phyloP scores from a whole-genome alignment of 1,140 invertebrate genomes.

The Apocrypta bakeri region DNA sequence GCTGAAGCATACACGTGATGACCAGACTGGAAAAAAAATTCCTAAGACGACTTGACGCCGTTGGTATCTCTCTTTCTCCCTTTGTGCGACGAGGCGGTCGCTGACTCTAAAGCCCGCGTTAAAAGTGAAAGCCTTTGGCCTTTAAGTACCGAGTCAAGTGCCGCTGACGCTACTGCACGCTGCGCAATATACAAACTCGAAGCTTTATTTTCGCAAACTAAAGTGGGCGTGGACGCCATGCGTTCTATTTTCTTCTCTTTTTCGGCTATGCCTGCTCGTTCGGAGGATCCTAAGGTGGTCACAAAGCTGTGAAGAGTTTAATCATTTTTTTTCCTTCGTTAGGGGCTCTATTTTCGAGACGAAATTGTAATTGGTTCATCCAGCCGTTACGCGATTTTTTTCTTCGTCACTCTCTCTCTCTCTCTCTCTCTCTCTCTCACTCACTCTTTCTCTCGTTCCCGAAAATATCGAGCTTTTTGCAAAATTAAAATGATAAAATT shows the following conservation, averaged over 20 bases:
- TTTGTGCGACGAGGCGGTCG: slow-evolving; percentile 24
- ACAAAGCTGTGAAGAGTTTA: background rate
- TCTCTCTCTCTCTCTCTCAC: too few relatives aligned
- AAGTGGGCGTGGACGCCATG: background rate
- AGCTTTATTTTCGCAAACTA: slow-evolving; percentile 10
- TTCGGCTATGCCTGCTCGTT: background rate
- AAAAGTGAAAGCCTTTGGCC: slow-evolving; percentile 27
- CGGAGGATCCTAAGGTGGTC: background rate
- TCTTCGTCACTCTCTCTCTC: too few relatives aligned
- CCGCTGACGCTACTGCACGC: background rate
- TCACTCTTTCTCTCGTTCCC: too few relatives aligned
- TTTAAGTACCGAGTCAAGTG: slow-evolving; percentile 30
- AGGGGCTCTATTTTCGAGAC: background rate
- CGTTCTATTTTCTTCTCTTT: background rate
- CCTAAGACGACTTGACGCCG: slow-evolving; percentile 35
- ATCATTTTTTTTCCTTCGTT: background rate
- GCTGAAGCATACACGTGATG: slow-evolving; percentile 57
- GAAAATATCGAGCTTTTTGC: background rate
- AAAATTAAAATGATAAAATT: background rate
- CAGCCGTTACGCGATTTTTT: background rate
- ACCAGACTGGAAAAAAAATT: slow-evolving; percentile 48
- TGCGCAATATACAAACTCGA: background rate
- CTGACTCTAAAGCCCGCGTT: slow-evolving; percentile 37
- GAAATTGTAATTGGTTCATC: background rate
- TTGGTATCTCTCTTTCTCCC: background rate